Conservation (phyloP, 2,797 vertebrate species). For the Gymnopithys bicolor region DNA sequence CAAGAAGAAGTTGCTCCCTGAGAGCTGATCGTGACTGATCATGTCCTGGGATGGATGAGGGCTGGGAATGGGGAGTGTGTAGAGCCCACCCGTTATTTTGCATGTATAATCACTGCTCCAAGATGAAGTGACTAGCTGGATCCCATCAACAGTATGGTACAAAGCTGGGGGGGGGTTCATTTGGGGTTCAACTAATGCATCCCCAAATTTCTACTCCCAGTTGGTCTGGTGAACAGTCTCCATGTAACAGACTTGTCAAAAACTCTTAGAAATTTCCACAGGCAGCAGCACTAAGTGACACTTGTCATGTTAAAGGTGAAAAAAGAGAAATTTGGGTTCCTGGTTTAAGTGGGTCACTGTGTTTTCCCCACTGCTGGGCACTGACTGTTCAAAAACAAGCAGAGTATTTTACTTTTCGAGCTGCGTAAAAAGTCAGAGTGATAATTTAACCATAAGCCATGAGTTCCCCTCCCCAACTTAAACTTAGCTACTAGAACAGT, state of each 20-base stretch:
- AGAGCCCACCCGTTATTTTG: background rate
- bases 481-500: background rate
- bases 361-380: background rate
- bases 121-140: background rate
- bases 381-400: background rate
- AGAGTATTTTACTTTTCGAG: background rate
- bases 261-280: background rate
- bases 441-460: background rate
- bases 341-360: rapidly evolving
- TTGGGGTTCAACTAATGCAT: background rate
- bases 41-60: background rate
- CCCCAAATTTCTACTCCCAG: background rate
- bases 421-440: background rate
- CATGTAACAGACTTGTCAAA: background rate
- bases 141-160: rapidly evolving
- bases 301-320: background rate
- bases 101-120: rapidly evolving
- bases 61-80: background rate
- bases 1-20: background rate
- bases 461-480: background rate
- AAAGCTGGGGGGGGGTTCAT: background rate
- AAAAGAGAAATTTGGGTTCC: background rate
- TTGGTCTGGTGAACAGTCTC: background rate
- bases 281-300: background rate
- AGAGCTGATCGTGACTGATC: background rate